Evolutionary conservation across 2,888 invertebrate genomes (phyloP).

Genomic region (Dysmachus trigonus): DNA sequence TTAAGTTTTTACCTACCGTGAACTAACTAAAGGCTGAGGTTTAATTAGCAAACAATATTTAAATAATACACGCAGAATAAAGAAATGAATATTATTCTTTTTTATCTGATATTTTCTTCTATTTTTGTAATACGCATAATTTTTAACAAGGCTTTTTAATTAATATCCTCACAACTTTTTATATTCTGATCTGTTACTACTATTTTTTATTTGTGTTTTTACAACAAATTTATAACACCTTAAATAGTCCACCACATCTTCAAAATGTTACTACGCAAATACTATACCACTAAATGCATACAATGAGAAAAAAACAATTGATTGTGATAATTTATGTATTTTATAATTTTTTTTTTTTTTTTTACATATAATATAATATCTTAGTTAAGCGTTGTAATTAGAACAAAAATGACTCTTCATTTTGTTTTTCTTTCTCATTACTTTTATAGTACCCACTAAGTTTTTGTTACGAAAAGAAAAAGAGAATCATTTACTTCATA

Average conservation of each 20-base stretch:
- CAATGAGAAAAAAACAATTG: slow-evolving; percentile 32
- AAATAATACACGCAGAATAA: too few relatives aligned
- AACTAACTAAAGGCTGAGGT: too few relatives aligned
- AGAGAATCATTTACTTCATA: not conserved
- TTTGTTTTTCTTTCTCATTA: not conserved
- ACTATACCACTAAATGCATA: not conserved
- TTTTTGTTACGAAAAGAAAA: not conserved
- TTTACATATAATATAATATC: not conserved
- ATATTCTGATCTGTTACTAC: too few relatives aligned
- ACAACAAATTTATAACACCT: too few relatives aligned
- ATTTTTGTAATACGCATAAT: too few relatives aligned
- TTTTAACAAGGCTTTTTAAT: too few relatives aligned
- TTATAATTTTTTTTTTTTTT: not conserved
- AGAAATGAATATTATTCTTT: too few relatives aligned
- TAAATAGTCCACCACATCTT: not conserved
- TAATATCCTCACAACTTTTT: too few relatives aligned
- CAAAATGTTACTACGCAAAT: slow-evolving; percentile 1
- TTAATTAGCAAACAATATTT: too few relatives aligned
- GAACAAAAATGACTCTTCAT: not conserved
- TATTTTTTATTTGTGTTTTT: too few relatives aligned
- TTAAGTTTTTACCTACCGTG: too few relatives aligned
- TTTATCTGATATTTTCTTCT: too few relatives aligned
- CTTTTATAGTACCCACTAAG: not conserved
- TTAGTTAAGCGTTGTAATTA: slow-evolving; percentile 20
- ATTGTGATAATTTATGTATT: slow-evolving; percentile 44